phyloP scores from a whole-genome alignment of 2,888 invertebrate genomes.

The Drosophila limbata region DNA sequence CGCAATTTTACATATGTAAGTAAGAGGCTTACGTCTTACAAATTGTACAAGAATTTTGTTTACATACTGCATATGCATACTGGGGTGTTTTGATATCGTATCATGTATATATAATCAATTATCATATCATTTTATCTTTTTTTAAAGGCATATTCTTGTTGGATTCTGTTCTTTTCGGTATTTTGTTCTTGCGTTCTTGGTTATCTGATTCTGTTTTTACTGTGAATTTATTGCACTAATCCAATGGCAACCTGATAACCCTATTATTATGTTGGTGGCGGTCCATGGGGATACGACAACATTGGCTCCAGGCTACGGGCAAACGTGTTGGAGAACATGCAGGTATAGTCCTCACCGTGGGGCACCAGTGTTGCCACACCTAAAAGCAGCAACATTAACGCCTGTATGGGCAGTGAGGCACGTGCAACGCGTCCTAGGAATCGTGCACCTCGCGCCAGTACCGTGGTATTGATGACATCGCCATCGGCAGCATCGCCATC shows the following conservation, averaged over 20 bases:
- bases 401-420: conserved; percentile 97
- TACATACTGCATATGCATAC: conserved; percentile 26
- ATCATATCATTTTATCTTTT: conserved; percentile 19
- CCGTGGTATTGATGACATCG: conserved; percentile 88
- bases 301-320: conserved; percentile 94
- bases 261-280: conserved; percentile 92
- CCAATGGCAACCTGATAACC: conserved; percentile 43
- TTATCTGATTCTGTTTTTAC: conserved; percentile 13
- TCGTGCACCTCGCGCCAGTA: conserved; percentile 91
- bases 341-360: conserved; percentile 93
- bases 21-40: conserved; percentile 33
- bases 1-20: conserved; percentile 4
- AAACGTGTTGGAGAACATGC: conserved; percentile 93
- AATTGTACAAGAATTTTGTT: conserved; percentile 60
- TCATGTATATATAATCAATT: conserved; percentile 4
- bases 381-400: conserved; percentile 95
- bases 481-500: conserved; percentile 84
- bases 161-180: conserved; percentile 14
- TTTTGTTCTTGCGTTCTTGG: conserved; percentile 4
- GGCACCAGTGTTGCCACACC: conserved; percentile 97
- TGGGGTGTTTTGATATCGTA: conserved; percentile 8
- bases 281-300: conserved; percentile 95
- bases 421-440: conserved; percentile 96
- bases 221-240: conserved; percentile 58
- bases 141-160: conserved; percentile 61